phyloP scores from a whole-genome alignment of 2,113 vertebrate species.

The Epinephelus moara region DNA sequence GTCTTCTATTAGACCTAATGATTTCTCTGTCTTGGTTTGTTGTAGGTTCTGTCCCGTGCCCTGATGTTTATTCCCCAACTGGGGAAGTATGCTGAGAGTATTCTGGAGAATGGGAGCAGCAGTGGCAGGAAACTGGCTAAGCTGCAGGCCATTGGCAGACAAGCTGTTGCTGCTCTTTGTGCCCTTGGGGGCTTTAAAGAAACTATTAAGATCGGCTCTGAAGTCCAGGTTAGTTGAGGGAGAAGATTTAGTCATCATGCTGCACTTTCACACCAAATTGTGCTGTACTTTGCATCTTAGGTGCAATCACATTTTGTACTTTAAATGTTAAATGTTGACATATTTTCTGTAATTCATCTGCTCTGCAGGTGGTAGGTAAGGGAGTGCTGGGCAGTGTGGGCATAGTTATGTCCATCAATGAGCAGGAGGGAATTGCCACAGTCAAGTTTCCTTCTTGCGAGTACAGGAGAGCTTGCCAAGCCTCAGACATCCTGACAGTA shows the following conservation, averaged over 20 bases:
- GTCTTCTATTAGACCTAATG: neutral
- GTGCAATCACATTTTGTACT: neutral
- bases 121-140: constrained; percentile 95
- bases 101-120: constrained; percentile 95
- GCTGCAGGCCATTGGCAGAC: constrained; percentile 94
- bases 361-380: constrained; percentile 92
- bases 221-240: constrained; percentile 91
- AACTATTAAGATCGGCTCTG: constrained; percentile 98
- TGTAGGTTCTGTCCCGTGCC: constrained; percentile 94
- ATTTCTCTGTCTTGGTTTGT: constrained; percentile 13
- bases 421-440: constrained; percentile 98
- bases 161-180: constrained; percentile 96
- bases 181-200: constrained; percentile 98
- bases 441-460: constrained; percentile 95
- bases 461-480: constrained; percentile 93
- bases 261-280: neutral
- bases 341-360: neutral
- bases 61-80: constrained; percentile 98
- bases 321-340: constrained; percentile 4
- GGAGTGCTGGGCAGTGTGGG: constrained; percentile 95
- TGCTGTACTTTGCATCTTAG: neutral
- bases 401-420: constrained; percentile 96
- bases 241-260: neutral
- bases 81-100: constrained; percentile 96
- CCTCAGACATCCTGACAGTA: constrained; percentile 94